phyloP scores from a whole-genome alignment of 2,888 invertebrate genomes.

The Parasteatoda lunata region DNA sequence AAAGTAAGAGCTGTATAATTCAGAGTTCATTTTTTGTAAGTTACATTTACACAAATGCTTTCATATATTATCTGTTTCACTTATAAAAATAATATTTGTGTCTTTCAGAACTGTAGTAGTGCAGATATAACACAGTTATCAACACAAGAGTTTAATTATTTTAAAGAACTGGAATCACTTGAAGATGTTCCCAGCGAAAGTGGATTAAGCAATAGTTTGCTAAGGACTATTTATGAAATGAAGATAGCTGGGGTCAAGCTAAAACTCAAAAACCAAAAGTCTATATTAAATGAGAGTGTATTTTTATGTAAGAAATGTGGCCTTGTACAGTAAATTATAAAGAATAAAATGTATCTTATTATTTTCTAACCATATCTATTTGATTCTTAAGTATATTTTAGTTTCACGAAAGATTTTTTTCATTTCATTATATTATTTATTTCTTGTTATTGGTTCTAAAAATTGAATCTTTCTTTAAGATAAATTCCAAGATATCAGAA shows the following conservation, averaged over 20 bases:
- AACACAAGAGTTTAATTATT: slow-evolving; percentile 8
- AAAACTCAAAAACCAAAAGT: slow-evolving; percentile 13
- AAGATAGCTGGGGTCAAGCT: slow-evolving; percentile 12
- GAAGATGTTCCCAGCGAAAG: neutral
- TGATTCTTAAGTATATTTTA: too few relatives aligned
- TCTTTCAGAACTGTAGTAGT: slow-evolving; percentile 23
- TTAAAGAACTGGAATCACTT: neutral
- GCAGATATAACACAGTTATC: slow-evolving; percentile 19
- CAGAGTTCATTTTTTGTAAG: too few relatives aligned
- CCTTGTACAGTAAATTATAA: neutral
- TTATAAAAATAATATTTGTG: neutral
- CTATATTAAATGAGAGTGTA: neutral
- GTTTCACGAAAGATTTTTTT: too few relatives aligned
- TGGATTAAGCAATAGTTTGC: slow-evolving; percentile 7
- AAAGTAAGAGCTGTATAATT: too few relatives aligned
- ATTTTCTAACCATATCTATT: too few relatives aligned
- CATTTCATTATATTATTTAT: too few relatives aligned
- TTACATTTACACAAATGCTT: too few relatives aligned
- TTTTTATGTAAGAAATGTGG: slow-evolving; percentile 54
- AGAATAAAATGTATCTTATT: too few relatives aligned
- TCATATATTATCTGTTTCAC: too few relatives aligned
- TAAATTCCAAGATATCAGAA: too few relatives aligned
- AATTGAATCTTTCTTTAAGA: too few relatives aligned
- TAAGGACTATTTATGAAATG: slow-evolving; percentile 1
- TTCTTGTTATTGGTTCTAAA: too few relatives aligned